Base-by-base conservation (phyloP, 1,140 invertebrate genomes). In the Pentalonia nigronervosa region DNA sequence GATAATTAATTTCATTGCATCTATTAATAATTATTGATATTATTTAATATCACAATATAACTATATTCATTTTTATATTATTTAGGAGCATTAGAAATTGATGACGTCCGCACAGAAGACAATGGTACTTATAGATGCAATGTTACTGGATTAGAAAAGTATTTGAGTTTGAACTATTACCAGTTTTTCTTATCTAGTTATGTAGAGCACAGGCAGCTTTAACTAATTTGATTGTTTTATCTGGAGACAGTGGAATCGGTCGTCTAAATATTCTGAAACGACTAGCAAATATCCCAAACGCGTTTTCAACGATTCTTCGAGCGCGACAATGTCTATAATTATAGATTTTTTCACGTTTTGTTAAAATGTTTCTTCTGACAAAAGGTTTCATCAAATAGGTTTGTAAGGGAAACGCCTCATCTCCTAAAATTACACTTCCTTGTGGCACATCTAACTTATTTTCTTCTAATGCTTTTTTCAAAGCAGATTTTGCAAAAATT, bases 101-200 rank as follows among this genome's bases (percentile, higher is more conserved):
- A 97, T 94, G 96, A 97, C 94, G 96, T 98, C 45, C 95, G 96
- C 45, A 94, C 96, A 53, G 95, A 96, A 76, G 98, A 99, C 95
- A 96, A 97, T 30, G 98, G 98, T 45, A 96, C 95, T 2, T 99
- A 99, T 95, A 96, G 97, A 94, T 99, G 98, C 95, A 96, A 96
- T 94, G 96, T 95, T 2, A 96, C 96, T 30, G 96, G 96, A 93
- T 95, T 96, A 23, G 96, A 96, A n/a, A n/a, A n/a, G n/a, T n/a
- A n/a, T n/a, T n/a, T n/a, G n/a, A n/a, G n/a, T n/a, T n/a, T n/a
- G n/a, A n/a, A n/a, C n/a, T n/a, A n/a, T n/a, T n/a, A n/a, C n/a
- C 76, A 17, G 11, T 20, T 20, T 81, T 81, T 81, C 76, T 81
- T 36, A 81, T 81, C 76, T 34, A 81, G 17, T 81, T 81, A 36